Evolutionary conservation across 2,888 invertebrate species (phyloP), one percentile per base, ranked within the genome.

Genomic region (Emmelina monodactyla): DNA sequence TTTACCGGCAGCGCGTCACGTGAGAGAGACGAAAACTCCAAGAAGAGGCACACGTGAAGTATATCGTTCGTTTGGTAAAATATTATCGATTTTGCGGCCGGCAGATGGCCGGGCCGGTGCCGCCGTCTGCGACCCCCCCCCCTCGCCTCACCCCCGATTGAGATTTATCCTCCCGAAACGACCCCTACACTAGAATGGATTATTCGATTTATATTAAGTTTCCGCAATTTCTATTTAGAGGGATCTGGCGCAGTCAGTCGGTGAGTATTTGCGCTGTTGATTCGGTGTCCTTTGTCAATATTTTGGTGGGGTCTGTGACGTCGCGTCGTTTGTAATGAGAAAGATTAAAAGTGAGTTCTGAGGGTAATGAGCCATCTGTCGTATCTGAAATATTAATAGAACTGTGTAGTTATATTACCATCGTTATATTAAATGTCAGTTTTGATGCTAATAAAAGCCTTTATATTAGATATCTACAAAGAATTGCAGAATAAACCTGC

Each of bases 201-300:
- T 75, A 78, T 76, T 64, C 73, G 71, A 73, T 76, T 78, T 78
- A 75, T 76, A 78, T 76, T 76, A 71, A 69, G 73, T 79, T 78
- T 78, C 72, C 76, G 72, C 68, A 68, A 71, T 72, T 73, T 65
- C 70, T 62, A 67, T 68, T 68, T 58, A 60, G 66, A 72, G 70
- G 69, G 75, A 68, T 59, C 57, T 58, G 51, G n/a, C n/a, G n/a
- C n/a, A n/a, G n/a, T 58, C 53, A 55, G 42, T 45, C 53, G 51
- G 59, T 55, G 64, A 66, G 63, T 65, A 63, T 63, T 69, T 56
- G 60, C 50, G 51, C 59, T 49, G 46, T 53, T 53, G 54, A 62
- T 62, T 64, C 53, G 46, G 46, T 53, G 44, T 53, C 55, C 58
- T 66, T 73, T 69, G 66, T 70, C 65, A 67, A 66, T 58, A 65